Conservation (phyloP, 1,140 invertebrate genomes). For the Aradophagus sp. region DNA sequence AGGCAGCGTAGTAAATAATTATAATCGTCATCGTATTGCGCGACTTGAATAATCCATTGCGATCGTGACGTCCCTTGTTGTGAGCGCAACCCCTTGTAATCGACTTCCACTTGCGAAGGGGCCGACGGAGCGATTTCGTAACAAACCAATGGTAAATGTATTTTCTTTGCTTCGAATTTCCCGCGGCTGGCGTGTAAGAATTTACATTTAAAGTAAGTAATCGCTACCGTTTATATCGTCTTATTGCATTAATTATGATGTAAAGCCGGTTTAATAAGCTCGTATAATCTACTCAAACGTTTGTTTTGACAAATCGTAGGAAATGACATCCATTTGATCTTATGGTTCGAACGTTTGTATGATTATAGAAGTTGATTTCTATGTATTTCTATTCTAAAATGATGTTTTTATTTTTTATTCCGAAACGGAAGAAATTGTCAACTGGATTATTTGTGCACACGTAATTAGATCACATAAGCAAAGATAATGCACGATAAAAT, state of each 20-base stretch:
- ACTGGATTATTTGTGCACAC: too few relatives aligned
- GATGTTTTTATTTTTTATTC: too few relatives aligned
- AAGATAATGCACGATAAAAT: slow-evolving; percentile 32
- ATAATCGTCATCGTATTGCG: slow-evolving; percentile 29
- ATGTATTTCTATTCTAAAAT: too few relatives aligned
- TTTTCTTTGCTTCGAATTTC: slow-evolving; percentile 25
- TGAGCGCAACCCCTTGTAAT: slow-evolving; percentile 35
- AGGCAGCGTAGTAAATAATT: slow-evolving; percentile 32
- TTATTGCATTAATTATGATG: slow-evolving; percentile 6
- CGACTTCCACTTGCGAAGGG: slow-evolving; percentile 25
- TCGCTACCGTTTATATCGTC: slow-evolving; percentile 1
- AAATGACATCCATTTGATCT: too few relatives aligned
- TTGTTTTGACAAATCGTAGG: too few relatives aligned
- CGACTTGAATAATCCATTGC: slow-evolving; percentile 43
- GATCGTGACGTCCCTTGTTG: slow-evolving; percentile 35
- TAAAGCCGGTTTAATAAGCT: not conserved
- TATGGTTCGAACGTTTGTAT: too few relatives aligned
- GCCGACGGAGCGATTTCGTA: slow-evolving; percentile 21
- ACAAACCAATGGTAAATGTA: slow-evolving; percentile 20
- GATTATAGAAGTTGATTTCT: too few relatives aligned
- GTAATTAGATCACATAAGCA: slow-evolving; percentile 28
- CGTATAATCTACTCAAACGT: too few relatives aligned
- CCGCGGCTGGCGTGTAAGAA: slow-evolving; percentile 3
- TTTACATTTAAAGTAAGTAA: slow-evolving; percentile 10
- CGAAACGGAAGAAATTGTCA: slow-evolving; percentile 5